Evolutionary conservation across 2,888 invertebrate genomes (phyloP).

Genomic region (Apocheima hispidaria): DNA sequence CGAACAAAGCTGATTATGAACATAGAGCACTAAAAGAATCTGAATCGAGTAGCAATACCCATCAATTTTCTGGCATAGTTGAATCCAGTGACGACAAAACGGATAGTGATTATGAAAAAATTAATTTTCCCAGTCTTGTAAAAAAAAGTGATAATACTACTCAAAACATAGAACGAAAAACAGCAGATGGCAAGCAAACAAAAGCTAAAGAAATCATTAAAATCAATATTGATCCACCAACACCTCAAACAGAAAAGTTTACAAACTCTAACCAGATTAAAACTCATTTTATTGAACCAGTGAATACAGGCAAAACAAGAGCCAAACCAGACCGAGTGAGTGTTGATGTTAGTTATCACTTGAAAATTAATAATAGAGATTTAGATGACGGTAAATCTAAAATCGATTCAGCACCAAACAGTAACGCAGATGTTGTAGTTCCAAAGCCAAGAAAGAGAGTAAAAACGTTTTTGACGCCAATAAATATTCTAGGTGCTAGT

Average conservation of each 20-base stretch:
- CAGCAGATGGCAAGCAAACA: neutral
- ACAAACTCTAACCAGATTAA: constrained; percentile 29
- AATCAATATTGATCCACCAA: constrained; percentile 29
- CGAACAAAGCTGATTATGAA: constrained; percentile 46
- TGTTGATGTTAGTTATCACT: constrained; percentile 75
- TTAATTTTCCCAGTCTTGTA: constrained; percentile 6
- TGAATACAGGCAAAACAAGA: constrained; percentile 28
- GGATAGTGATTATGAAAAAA: constrained; percentile 20
- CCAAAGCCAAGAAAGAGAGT: constrained; percentile 52
- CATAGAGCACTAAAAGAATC: constrained; percentile 41
- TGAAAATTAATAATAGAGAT: constrained; percentile 77
- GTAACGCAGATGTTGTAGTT: constrained; percentile 44
- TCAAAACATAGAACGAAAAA: constrained; percentile 10
- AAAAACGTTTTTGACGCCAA: constrained; percentile 66
- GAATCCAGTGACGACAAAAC: constrained; percentile 18
- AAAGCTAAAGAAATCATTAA: constrained; percentile 9
- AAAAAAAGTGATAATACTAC: constrained; percentile 9
- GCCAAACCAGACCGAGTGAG: constrained; percentile 47
- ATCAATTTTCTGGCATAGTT: constrained; percentile 24
- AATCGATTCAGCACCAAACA: constrained; percentile 44
- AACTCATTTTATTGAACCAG: constrained; percentile 46
- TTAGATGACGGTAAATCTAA: constrained; percentile 51
- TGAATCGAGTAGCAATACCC: constrained; percentile 27
- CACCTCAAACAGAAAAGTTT: constrained; percentile 24
- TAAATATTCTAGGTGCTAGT: constrained; percentile 60